Conservation (phyloP, 2,797 vertebrate genomes). For the Liparis tanakae region DNA sequence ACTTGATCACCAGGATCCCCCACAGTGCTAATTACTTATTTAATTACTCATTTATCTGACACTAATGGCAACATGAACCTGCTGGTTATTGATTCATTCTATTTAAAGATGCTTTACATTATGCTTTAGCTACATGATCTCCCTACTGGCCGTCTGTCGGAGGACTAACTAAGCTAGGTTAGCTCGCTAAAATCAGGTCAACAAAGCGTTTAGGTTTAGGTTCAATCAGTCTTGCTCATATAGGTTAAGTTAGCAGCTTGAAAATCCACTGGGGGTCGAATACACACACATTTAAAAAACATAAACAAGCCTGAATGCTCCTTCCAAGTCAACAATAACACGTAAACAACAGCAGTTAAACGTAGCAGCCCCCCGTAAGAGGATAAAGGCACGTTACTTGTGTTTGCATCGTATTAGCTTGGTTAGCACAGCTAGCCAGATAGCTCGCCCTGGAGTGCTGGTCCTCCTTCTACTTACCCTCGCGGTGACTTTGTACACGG, state of each 20-base stretch:
- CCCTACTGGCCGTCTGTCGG: not conserved
- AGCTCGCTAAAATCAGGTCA: not conserved
- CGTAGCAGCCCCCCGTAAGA: not conserved
- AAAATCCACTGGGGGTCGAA: not conserved
- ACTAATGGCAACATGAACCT: not conserved
- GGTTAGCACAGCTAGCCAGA: constrained; percentile 33
- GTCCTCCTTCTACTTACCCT: constrained; percentile 85
- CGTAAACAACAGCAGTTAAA: not conserved
- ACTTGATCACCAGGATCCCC: not conserved
- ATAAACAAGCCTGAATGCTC: not conserved
- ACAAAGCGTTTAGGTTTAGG: not conserved
- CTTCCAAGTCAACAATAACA: not conserved
- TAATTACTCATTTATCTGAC: not conserved
- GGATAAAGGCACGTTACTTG: not conserved
- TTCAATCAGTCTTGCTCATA: constrained; percentile 21
- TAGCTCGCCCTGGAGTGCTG: constrained; percentile 1
- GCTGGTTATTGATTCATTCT: not conserved
- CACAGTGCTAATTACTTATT: not conserved
- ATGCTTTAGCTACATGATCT: not conserved
- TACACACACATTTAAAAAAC: not conserved
- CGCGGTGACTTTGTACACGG: constrained; percentile 98
- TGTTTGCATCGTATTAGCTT: constrained; percentile 51
- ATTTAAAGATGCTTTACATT: not conserved
- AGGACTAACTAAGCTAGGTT: not conserved
- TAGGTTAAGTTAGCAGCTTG: not conserved